Percentiles rank a stretch among this genome's conserved stretches.
Conservation (phyloP, 2,113 vertebrate genomes). For the Apodemus sylvaticus region DNA sequence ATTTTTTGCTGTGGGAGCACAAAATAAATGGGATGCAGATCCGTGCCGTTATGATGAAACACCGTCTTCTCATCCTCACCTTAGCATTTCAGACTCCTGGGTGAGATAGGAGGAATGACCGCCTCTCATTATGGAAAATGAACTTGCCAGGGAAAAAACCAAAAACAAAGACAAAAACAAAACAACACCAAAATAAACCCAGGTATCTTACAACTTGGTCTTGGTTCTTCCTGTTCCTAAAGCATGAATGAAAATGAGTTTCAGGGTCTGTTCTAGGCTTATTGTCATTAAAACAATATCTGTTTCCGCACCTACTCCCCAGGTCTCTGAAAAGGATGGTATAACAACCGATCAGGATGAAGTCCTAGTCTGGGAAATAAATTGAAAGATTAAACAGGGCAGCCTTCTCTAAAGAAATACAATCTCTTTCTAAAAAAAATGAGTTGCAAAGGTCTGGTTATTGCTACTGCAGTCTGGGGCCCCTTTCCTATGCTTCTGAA, state of each 20-base stretch:
- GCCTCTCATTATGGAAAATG: conserved; percentile 83
- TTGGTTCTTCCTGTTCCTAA: conserved; percentile 83
- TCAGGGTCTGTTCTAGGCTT: conserved; percentile 79
- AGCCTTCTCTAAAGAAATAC: conserved; percentile 37
- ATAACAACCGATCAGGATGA: conserved; percentile 65
- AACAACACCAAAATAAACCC: no score
- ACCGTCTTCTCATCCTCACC: conserved; percentile 86
- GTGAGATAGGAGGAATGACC: conserved; percentile 59
- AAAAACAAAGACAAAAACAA: neutral
- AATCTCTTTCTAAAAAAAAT: conserved; percentile 67
- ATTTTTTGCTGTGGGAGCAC: conserved; percentile 73
- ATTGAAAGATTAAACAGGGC: conserved; percentile 73
- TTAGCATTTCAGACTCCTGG: conserved; percentile 83
- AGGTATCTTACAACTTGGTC: conserved; percentile 81
- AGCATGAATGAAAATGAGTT: conserved; percentile 82
- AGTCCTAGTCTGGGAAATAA: conserved; percentile 63
- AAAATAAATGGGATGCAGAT: conserved; percentile 84
- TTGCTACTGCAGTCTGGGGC: conserved; percentile 43
- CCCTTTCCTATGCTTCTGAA: conserved; percentile 58
- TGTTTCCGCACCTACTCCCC: conserved; percentile 36
- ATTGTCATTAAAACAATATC: conserved; percentile 80
- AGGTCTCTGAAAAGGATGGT: conserved; percentile 74
- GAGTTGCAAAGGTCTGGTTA: conserved; percentile 41
- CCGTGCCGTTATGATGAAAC: conserved; percentile 82
- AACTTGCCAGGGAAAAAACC: conserved; percentile 76